phyloP scores from a whole-genome alignment of 2,888 invertebrate genomes.

The Formica aserva region DNA sequence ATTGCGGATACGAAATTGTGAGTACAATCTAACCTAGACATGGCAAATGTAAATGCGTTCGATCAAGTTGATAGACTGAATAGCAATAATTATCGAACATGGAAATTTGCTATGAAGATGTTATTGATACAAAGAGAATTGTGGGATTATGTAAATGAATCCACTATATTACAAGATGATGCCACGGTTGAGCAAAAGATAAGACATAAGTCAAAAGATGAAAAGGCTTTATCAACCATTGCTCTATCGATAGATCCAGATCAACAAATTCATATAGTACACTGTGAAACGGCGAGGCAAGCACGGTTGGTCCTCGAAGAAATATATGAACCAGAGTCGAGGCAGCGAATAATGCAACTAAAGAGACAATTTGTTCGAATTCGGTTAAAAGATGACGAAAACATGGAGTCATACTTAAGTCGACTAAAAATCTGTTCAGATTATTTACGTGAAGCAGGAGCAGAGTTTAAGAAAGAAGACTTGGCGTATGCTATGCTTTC shows the following conservation, averaged over 20 bases:
- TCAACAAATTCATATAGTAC: slow-evolving; percentile 51
- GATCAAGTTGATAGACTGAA: background rate
- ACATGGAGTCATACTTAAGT: slow-evolving; percentile 39
- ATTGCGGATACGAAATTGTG: too few relatives aligned
- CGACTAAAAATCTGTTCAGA: slow-evolving; percentile 37
- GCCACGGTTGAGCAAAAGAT: background rate
- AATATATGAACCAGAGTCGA: slow-evolving; percentile 47
- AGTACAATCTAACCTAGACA: background rate
- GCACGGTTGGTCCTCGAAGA: slow-evolving; percentile 37
- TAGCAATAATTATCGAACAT: slow-evolving; percentile 27
- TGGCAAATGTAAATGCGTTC: background rate
- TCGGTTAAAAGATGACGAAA: slow-evolving; percentile 41
- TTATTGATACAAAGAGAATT: slow-evolving; percentile 11
- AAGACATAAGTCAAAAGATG: background rate
- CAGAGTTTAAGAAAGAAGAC: slow-evolving; percentile 24
- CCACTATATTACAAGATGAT: background rate
- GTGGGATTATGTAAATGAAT: background rate
- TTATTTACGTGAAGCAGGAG: slow-evolving; percentile 19
- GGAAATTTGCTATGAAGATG: slow-evolving; percentile 41
- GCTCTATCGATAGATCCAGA: slow-evolving; percentile 44
- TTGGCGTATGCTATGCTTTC: slow-evolving; percentile 25
- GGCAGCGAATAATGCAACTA: slow-evolving; percentile 49
- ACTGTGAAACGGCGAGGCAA: slow-evolving; percentile 26
- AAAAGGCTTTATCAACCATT: slow-evolving; percentile 41
- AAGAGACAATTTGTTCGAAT: slow-evolving; percentile 28